Evolutionary conservation across 1,140 invertebrate genomes (phyloP), one percentile per base, ranked within the genome.

Genomic region (Nilaparvata lugens): DNA sequence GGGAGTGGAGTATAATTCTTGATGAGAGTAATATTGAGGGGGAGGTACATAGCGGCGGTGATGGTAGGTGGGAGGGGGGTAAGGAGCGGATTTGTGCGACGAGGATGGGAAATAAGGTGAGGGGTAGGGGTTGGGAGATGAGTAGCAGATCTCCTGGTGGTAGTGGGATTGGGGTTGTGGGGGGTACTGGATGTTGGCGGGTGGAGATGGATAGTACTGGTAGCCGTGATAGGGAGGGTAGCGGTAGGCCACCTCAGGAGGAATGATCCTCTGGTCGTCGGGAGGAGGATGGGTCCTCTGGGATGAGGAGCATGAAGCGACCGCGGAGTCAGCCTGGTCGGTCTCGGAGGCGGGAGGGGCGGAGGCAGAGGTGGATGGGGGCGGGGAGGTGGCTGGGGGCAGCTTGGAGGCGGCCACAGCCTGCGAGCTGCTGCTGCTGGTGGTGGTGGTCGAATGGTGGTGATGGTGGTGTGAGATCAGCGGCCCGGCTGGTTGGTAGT

Each of bases 401-500:
- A 42, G 54, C 19, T 45, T 21, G 61, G 35, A 55, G 53, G 52
- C 42, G 64, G n/a, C n/a, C n/a, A n/a, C n/a, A n/a, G n/a, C n/a
- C n/a, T n/a, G n/a, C n/a, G n/a, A n/a, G 58, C 40, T 54, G 21
- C 48, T 62, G 64, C 51, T 61, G 64, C 38, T 65, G 65, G 24
- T 62, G 48, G 45, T 63, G 64, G 51, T 48, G 24, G 57, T 31
- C 24, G 52, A 52, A 25, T 64, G 64, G 73, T 65, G 77, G 75
- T 63, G 71, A 70, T 45, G 74, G 74, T 66, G 78, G 75, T 84
- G 81, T 64, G 82, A 84, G 74, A 91, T 91, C 74, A 90, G 79
- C 67, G 89, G 89, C 65, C 88, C 89, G 69, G 89, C 89, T 69
- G 89, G 88, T 76, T 91, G 89, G 80, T 90, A 91, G 73, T 90